Conservation (phyloP, 1,140 invertebrate species). For the Akabosia matsudoensis region DNA sequence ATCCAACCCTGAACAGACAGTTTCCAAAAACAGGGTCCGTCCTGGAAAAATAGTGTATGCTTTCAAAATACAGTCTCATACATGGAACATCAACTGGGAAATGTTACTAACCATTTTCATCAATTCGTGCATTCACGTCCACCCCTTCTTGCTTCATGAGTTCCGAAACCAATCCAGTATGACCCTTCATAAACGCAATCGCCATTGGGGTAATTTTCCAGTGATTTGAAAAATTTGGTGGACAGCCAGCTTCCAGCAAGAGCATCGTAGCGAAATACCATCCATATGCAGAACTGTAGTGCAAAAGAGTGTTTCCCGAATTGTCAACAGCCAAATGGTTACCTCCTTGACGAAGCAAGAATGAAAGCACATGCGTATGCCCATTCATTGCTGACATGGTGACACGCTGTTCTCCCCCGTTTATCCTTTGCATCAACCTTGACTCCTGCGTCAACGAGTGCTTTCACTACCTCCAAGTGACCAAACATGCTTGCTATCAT, state of each 20-base stretch:
- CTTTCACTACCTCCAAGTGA: slow-evolving; percentile 46
- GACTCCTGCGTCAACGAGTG: slow-evolving; percentile 37
- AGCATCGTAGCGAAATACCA: slow-evolving; percentile 57
- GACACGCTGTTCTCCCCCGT: slow-evolving; percentile 55
- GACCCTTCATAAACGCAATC: slow-evolving; percentile 57
- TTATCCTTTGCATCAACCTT: slow-evolving; percentile 51
- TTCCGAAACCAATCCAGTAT: slow-evolving; percentile 56
- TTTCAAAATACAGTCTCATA: not conserved
- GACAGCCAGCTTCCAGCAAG: slow-evolving; percentile 55
- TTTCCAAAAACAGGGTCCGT: not conserved
- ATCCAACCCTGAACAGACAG: not conserved
- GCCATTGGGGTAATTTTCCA: slow-evolving; percentile 57
- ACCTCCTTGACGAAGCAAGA: slow-evolving; percentile 55
- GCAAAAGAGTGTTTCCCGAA: slow-evolving; percentile 57
- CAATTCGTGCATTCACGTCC: slow-evolving; percentile 55
- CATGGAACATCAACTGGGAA: not conserved
- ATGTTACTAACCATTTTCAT: slow-evolving; percentile 39
- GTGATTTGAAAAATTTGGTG: slow-evolving; percentile 53
- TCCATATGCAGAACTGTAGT: slow-evolving; percentile 60
- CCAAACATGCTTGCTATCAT: slow-evolving; percentile 45
- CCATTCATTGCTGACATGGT: slow-evolving; percentile 59
- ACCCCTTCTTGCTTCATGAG: slow-evolving; percentile 53
- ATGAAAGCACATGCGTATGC: slow-evolving; percentile 55
- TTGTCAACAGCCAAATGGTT: slow-evolving; percentile 54
- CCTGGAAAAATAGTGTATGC: not conserved